Conservation (phyloP, 1,140 invertebrate genomes). For the Lycorma delicatula region DNA sequence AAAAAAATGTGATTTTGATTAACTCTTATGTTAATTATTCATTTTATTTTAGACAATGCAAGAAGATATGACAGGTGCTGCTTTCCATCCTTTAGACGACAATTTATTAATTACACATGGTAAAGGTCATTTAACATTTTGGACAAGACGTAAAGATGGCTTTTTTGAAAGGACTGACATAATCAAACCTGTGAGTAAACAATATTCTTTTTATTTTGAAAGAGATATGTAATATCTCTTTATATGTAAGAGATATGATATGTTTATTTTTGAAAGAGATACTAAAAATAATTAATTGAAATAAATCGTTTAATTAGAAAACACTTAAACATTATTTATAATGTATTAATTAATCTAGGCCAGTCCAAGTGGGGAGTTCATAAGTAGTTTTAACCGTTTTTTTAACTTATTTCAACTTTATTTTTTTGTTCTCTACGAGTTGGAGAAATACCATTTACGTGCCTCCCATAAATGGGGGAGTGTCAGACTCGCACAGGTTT, state of each 20-base stretch:
- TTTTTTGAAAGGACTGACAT: constrained; percentile 83
- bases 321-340: too few relatives aligned
- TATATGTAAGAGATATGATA: not conserved
- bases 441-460: too few relatives aligned
- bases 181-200: constrained; percentile 59
- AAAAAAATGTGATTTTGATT: too few relatives aligned
- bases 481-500: too few relatives aligned
- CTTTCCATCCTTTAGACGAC: constrained; percentile 88
- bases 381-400: too few relatives aligned
- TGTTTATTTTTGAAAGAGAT: too few relatives aligned
- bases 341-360: too few relatives aligned
- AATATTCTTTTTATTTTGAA: not conserved
- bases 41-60: constrained; percentile 58
- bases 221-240: not conserved
- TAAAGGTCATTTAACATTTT: constrained; percentile 85
- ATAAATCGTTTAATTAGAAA: not conserved
- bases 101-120: constrained; percentile 89
- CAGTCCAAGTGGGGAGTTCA: too few relatives aligned
- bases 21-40: not conserved
- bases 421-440: too few relatives aligned
- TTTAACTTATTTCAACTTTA: too few relatives aligned
- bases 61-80: constrained; percentile 80
- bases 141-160: constrained; percentile 80
- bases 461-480: too few relatives aligned
- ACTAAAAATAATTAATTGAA: too few relatives aligned